phyloP scores from a whole-genome alignment of 2,113 vertebrate genomes.

The Epinephelus cyanopodus region DNA sequence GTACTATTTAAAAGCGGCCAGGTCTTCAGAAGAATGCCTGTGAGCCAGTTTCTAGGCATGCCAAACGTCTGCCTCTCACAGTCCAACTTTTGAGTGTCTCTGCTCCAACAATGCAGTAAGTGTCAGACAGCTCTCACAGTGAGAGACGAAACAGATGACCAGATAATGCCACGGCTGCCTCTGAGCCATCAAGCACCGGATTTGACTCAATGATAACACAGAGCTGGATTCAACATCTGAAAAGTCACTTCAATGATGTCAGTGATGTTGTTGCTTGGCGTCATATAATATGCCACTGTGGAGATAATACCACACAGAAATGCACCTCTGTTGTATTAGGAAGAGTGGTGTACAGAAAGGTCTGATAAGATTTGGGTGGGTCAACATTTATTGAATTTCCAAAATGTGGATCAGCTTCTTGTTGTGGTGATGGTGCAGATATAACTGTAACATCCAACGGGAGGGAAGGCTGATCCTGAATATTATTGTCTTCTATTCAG shows the following conservation, averaged over 20 bases:
- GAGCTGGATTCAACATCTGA: constrained; percentile 32
- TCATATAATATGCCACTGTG: constrained; percentile 32
- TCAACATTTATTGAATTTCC: constrained; percentile 48
- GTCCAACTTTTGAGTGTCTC: constrained; percentile 6
- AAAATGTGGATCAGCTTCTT: constrained; percentile 26
- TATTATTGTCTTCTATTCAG: constrained; percentile 23
- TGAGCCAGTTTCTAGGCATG: constrained; percentile 24
- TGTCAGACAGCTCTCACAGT: constrained; percentile 35
- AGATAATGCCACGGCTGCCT: constrained; percentile 48
- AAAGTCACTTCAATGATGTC: constrained; percentile 39
- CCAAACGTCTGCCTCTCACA: constrained; percentile 40
- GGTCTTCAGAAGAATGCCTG: constrained; percentile 39
- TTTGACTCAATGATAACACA: constrained; percentile 57
- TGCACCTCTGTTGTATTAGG: constrained; percentile 25
- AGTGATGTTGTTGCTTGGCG: constrained; percentile 17
- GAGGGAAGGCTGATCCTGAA: constrained; percentile 17
- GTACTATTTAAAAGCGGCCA: constrained; percentile 11
- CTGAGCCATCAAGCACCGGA: constrained; percentile 41
- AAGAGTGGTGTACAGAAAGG: constrained; percentile 42
- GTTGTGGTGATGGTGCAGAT: constrained; percentile 40
- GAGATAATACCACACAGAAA: constrained; percentile 32
- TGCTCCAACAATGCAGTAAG: constrained; percentile 58
- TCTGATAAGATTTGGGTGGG: constrained; percentile 29
- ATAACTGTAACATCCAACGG: constrained; percentile 19
- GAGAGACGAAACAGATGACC: constrained; percentile 46